phyloP scores from a whole-genome alignment of 2,797 vertebrate genomes.

The Hapalemur alaotrensis region DNA sequence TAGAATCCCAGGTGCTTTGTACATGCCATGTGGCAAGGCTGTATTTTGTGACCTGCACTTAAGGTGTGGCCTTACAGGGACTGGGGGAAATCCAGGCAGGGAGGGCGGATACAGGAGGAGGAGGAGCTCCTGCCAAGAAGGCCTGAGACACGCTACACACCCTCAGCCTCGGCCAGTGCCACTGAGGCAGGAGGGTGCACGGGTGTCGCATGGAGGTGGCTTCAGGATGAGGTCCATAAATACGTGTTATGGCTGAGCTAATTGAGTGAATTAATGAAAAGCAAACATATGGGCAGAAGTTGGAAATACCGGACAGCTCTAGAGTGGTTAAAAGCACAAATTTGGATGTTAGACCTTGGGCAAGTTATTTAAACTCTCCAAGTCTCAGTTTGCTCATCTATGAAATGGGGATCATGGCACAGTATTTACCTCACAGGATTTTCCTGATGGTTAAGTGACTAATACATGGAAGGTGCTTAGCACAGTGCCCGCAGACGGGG shows the following conservation, averaged over 20 bases:
- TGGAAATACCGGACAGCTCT: neutral
- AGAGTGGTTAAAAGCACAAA: neutral
- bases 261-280: neutral
- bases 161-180: neutral
- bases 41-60: neutral
- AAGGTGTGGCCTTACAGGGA: neutral
- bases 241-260: accelerated
- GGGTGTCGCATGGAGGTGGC: accelerated
- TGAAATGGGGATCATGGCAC: neutral
- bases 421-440: neutral
- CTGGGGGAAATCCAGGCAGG: neutral
- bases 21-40: neutral
- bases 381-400: neutral
- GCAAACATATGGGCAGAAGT: neutral
- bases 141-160: neutral
- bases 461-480: neutral
- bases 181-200: neutral
- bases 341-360: neutral
- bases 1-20: neutral
- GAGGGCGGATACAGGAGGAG: neutral
- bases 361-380: neutral
- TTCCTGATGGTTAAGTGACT: neutral
- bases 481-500: neutral
- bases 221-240: neutral
- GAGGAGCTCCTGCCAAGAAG: neutral